A percentile compares a stretch with the other conserved stretches of the same genome.
Conservation (phyloP, 37 sponge, comb jelly and placozoan species). For the Halisarca cf. caerulea region DNA sequence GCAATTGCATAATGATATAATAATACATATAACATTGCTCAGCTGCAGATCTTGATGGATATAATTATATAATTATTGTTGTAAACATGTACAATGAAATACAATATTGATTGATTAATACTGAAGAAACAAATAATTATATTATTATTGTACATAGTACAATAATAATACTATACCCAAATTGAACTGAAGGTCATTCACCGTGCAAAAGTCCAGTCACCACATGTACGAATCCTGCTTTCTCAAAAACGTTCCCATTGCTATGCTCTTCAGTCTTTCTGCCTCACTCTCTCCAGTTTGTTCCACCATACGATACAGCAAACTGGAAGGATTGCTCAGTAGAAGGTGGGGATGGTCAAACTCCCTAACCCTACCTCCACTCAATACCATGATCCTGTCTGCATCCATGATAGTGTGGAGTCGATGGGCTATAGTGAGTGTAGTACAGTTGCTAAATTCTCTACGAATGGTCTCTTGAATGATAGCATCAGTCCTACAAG, state of each 20-base stretch:
- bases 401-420: conserved; percentile 91
- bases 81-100: no score
- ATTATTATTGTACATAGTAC: no score
- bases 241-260: conserved; percentile 16
- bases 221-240: no score
- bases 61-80: no score
- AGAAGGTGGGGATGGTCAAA: conserved; percentile 50
- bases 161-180: no score
- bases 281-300: conserved; percentile 49
- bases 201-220: no score
- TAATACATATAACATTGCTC: no score
- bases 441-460: conserved; percentile 75
- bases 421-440: conserved; percentile 90
- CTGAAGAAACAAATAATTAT: no score
- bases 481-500: conserved; percentile 13
- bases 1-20: no score
- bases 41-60: no score
- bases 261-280: conserved; percentile 48
- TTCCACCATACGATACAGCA: conserved; percentile 54
- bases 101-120: no score
- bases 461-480: conserved; percentile 48
- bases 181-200: no score
- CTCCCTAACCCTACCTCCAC: conserved; percentile 46
- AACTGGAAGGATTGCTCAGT: conserved; percentile 35
- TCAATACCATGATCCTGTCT: conserved; percentile 75